Conservation (phyloP, 2,113 vertebrate species). For the Dasyprocta punctata region DNA sequence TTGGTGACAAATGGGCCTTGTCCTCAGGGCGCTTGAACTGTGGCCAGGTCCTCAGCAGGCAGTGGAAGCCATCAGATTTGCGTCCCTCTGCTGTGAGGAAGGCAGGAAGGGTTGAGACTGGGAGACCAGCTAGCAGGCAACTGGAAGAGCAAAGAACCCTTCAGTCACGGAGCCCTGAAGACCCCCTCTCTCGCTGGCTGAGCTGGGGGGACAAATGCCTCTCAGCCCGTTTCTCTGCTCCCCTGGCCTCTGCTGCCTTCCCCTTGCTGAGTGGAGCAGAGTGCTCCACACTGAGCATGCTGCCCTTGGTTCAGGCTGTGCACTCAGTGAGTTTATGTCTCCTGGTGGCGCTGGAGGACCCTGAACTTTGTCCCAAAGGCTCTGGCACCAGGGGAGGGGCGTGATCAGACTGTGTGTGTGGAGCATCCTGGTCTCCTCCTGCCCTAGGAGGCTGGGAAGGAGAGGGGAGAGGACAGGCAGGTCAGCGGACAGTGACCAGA, state of each 20-base stretch:
- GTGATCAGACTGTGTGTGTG: neutral
- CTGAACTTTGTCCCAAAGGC: neutral
- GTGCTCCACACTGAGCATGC: neutral
- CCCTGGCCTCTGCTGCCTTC: neutral
- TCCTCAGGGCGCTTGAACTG: too few species aligned
- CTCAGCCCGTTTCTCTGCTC: neutral
- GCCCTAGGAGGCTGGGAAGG: neutral
- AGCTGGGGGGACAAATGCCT: neutral
- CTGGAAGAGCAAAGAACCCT: neutral
- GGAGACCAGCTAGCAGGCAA: neutral
- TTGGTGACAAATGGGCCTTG: too few species aligned
- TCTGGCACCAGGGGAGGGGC: neutral
- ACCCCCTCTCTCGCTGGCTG: neutral
- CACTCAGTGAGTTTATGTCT: neutral
- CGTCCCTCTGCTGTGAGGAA: too few species aligned
- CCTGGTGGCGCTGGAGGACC: neutral
- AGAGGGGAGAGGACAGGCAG: too few species aligned
- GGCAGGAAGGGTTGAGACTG: neutral
- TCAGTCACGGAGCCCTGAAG: too few species aligned
- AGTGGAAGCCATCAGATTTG: too few species aligned
- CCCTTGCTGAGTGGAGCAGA: neutral
- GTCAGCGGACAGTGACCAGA: neutral
- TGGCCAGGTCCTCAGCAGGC: too few species aligned
- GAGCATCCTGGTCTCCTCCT: neutral
- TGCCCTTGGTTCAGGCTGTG: neutral